Conservation (phyloP, 1,140 invertebrate genomes). For the Sitobion miscanthi region DNA sequence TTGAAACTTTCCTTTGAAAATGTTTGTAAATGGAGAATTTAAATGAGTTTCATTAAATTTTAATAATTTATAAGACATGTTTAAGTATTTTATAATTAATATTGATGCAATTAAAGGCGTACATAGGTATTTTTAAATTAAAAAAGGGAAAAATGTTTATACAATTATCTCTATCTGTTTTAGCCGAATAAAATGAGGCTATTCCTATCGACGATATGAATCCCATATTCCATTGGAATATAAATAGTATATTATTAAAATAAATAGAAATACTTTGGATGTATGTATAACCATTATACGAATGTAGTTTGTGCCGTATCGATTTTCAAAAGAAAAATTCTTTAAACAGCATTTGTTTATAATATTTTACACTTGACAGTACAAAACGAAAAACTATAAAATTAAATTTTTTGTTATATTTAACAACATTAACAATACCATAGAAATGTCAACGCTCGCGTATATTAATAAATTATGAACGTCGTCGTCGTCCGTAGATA, state of each 20-base stretch:
- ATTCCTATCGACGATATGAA: not conserved
- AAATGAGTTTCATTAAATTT: conserved; percentile 19
- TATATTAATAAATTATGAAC: not conserved
- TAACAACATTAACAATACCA: not conserved
- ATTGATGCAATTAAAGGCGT: not conserved
- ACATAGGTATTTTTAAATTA: not conserved
- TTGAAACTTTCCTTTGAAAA: not conserved
- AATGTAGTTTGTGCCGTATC: not conserved
- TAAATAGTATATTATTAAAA: not conserved
- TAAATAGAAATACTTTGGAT: not conserved
- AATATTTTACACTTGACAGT: not conserved
- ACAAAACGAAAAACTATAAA: not conserved
- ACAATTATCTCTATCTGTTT: not conserved
- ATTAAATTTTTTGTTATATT: not conserved
- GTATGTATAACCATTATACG: not conserved
- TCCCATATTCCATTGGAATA: not conserved
- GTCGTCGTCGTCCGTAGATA: not conserved
- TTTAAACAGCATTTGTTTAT: not conserved
- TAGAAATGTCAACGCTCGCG: not conserved
- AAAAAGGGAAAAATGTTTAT: not conserved
- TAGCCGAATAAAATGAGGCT: not conserved
- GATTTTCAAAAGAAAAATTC: not conserved
- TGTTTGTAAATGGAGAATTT: not conserved
- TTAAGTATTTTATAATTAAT: conserved; percentile 19
- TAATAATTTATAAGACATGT: conserved; percentile 9